These are phyloP conservation scores for Premnoplex brunnescens DNA, from an alignment of 2,797 vertebrate species.

Conservation along the genomic window DNA sequence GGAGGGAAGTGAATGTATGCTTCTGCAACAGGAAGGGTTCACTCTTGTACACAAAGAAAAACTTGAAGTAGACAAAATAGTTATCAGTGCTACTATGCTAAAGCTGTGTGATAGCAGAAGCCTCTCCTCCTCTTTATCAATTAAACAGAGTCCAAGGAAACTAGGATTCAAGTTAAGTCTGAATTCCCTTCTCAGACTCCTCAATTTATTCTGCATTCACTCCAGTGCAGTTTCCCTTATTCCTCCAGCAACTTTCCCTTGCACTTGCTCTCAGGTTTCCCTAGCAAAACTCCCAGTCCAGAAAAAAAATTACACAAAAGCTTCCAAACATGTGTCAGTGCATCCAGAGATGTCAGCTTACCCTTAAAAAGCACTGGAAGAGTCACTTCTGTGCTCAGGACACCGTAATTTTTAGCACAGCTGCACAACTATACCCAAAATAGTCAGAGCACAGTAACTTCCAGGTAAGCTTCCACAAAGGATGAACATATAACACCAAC, in stretches of 20 bases:
- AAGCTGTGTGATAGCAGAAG: background rate
- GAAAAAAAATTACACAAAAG: background rate
- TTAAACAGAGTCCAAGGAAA: background rate
- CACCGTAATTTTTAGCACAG: background rate
- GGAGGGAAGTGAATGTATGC: background rate
- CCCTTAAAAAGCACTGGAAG: background rate
- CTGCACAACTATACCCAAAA: background rate
- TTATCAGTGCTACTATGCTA: background rate
- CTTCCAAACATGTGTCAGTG: accelerated
- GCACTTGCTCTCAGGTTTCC: background rate
- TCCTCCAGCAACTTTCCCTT: background rate
- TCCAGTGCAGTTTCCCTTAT: background rate
- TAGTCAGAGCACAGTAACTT: background rate
- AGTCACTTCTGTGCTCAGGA: background rate
- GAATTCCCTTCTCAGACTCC: background rate
- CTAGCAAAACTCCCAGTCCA: background rate
- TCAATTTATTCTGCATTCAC: background rate
- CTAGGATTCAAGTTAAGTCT: background rate
- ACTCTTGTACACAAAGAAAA: background rate
- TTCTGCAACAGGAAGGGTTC: background rate
- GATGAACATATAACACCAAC: background rate
- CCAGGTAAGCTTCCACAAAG: background rate
- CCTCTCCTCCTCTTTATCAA: background rate
- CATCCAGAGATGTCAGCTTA: background rate
- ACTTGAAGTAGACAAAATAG: background rate